These are phyloP conservation scores for Pelecanus crispus DNA, from an alignment of 2,113 vertebrate species.

Conservation along the genomic window DNA sequence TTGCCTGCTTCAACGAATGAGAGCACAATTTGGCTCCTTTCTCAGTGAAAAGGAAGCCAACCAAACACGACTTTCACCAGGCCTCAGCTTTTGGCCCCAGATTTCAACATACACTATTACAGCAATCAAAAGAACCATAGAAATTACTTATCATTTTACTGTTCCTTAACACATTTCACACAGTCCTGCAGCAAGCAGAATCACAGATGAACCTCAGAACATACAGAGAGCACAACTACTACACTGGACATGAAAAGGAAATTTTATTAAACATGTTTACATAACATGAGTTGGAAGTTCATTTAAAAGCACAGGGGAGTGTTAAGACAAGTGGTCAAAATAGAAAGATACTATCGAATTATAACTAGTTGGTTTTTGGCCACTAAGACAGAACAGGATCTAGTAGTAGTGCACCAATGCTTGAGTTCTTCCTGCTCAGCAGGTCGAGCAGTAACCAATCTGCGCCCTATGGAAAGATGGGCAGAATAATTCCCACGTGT, in stretches of 20 bases:
- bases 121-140: constrained; percentile 24
- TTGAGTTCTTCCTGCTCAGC: constrained; percentile 85
- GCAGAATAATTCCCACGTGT: constrained; percentile 80
- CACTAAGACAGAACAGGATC: constrained; percentile 83
- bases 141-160: constrained; percentile 29
- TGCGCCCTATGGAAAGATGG: constrained; percentile 72
- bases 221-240: constrained; percentile 77
- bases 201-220: constrained; percentile 41
- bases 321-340: constrained; percentile 84
- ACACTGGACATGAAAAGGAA: constrained; percentile 86
- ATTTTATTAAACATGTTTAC: constrained; percentile 91
- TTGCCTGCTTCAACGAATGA: background rate
- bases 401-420: constrained; percentile 82
- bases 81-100: background rate
- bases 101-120: constrained; percentile 45
- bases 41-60: background rate
- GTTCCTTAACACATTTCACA: constrained; percentile 47
- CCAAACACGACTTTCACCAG: constrained; percentile 26
- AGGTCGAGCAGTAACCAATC: constrained; percentile 75
- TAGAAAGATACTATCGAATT: constrained; percentile 83
- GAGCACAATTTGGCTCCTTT: constrained; percentile 54
- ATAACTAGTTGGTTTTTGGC: constrained; percentile 79
- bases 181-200: constrained; percentile 9
- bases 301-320: constrained; percentile 87
- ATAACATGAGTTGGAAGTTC: constrained; percentile 82